These are phyloP conservation scores for Apus apus DNA, from an alignment of 2,113 vertebrate species.

Conservation along the genomic window DNA sequence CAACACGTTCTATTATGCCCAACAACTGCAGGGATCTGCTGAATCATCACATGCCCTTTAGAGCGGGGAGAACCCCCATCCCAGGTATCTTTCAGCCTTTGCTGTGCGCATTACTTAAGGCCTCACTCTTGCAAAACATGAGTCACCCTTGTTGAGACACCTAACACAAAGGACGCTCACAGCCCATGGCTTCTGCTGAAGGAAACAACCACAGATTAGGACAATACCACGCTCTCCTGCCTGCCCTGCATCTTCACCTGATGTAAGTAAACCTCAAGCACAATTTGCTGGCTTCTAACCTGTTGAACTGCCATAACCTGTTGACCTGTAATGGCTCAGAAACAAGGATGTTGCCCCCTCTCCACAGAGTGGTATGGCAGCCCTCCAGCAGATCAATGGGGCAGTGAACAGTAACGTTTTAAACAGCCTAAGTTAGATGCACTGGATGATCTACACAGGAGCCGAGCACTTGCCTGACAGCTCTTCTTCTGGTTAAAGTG, in stretches of 20 bases:
- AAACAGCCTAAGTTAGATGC: not conserved
- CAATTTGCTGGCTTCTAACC: not conserved
- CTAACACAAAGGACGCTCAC: not conserved
- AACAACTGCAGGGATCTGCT: conserved; percentile 42
- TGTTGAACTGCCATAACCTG: not conserved
- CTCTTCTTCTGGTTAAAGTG: not conserved
- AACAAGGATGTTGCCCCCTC: not conserved
- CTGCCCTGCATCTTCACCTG: not conserved
- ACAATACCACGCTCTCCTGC: not conserved
- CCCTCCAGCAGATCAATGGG: not conserved
- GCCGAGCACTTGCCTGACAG: not conserved
- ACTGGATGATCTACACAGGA: not conserved
- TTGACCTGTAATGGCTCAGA: not conserved
- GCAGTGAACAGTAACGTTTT: not conserved
- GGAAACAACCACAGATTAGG: not conserved
- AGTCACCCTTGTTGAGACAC: not conserved
- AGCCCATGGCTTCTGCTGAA: not conserved
- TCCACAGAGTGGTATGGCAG: not conserved
- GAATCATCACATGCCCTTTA: conserved; percentile 48
- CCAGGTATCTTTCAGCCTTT: not conserved
- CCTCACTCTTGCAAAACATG: not conserved
- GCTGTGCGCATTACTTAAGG: not conserved
- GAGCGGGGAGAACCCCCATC: not conserved
- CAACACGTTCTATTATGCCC: conserved; percentile 60
- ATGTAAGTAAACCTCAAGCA: not conserved